Base-by-base conservation (phyloP, 2,888 invertebrate species). In the Bhutanitis thaidina region DNA sequence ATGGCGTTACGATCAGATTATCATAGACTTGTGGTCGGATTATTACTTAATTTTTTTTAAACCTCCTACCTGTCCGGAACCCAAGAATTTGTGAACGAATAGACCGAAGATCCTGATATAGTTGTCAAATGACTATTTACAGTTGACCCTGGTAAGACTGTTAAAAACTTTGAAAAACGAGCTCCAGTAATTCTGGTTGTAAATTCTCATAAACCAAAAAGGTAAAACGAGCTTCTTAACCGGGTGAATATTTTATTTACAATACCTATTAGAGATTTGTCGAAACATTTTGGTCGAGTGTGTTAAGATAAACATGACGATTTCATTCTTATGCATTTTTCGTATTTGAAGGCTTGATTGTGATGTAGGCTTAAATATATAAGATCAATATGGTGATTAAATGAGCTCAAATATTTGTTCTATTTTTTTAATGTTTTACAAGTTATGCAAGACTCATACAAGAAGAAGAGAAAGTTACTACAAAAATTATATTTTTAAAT, bases 1-100 rank as follows among this genome's bases (percentile, higher is more conserved):
- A 87, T 86, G 78, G 88, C 87, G 88, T 88, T 85, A 85, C 88
- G 77, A 86, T 88, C 88, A 87, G 88, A 88, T 89, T 89, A 89
- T 80, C 83, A 80, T 74, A 78, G 78, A 58, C 76, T 78, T 87
- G 87, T 77, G 85, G 86, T 80, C 63, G 81, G 86, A 88, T 87
- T 88, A 88, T 88, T 84, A 80, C 88, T 86, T 85, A 69, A 80
- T 82, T 88, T 89, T 85, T 88, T 86, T 66, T 27, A 52, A 43
- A 52, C 74, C 72, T 69, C 80, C 84, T 88, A 88, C 88, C 88
- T 87, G 88, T 83, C 76, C 79, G 54, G 65, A 64, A 56, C 68
- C 74, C 74, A 59, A 82, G 80, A 81, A 81, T 71, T 68, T 71
- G 57, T 51, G 53, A 55, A 72, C 67, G 72, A 69, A 77, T 76